A percentile compares a stretch with the other conserved stretches of the same genome.
Evolutionary conservation across 2,797 vertebrate species (phyloP).

Genomic region (Siniperca undulata): DNA sequence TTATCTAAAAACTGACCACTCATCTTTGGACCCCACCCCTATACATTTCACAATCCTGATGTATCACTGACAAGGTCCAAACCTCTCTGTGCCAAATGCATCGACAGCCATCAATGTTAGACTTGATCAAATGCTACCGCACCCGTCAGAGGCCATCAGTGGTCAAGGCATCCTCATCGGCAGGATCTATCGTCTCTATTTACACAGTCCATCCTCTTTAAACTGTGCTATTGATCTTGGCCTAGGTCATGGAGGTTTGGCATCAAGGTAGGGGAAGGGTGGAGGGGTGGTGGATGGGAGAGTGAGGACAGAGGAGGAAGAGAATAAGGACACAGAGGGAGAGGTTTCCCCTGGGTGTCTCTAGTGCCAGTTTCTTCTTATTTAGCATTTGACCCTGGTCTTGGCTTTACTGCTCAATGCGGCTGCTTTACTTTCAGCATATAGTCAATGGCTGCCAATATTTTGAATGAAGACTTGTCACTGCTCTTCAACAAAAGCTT

Average conservation of each 20-base stretch:
- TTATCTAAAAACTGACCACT: slow-evolving; percentile 29
- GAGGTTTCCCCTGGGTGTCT: slow-evolving; percentile 64
- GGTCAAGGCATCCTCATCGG: slow-evolving; percentile 69
- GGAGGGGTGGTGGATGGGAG: slow-evolving; percentile 37
- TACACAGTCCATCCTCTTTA: slow-evolving; percentile 82
- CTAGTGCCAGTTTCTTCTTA: slow-evolving; percentile 66
- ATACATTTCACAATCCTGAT: slow-evolving; percentile 28
- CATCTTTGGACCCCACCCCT: slow-evolving; percentile 22
- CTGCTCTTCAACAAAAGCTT: slow-evolving; percentile 56
- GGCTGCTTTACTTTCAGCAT: slow-evolving; percentile 59
- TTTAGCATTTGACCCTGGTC: slow-evolving; percentile 82
- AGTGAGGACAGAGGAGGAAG: slow-evolving; percentile 56
- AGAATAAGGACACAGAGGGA: slow-evolving; percentile 56
- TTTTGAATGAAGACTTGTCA: slow-evolving; percentile 61
- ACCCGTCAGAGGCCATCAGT: slow-evolving; percentile 70
- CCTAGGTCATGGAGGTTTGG: slow-evolving; percentile 76
- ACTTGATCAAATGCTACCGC: slow-evolving; percentile 75
- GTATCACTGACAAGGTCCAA: slow-evolving; percentile 46
- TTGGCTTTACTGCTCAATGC: slow-evolving; percentile 76
- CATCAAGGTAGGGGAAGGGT: slow-evolving; percentile 58
- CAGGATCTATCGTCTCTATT: slow-evolving; percentile 80
- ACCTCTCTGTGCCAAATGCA: slow-evolving; percentile 43
- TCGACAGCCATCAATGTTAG: slow-evolving; percentile 64
- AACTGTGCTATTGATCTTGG: slow-evolving; percentile 79
- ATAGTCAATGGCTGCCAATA: slow-evolving; percentile 77